phyloP scores from a whole-genome alignment of 2,797 vertebrate genomes.

The Loriculus beryllinus region DNA sequence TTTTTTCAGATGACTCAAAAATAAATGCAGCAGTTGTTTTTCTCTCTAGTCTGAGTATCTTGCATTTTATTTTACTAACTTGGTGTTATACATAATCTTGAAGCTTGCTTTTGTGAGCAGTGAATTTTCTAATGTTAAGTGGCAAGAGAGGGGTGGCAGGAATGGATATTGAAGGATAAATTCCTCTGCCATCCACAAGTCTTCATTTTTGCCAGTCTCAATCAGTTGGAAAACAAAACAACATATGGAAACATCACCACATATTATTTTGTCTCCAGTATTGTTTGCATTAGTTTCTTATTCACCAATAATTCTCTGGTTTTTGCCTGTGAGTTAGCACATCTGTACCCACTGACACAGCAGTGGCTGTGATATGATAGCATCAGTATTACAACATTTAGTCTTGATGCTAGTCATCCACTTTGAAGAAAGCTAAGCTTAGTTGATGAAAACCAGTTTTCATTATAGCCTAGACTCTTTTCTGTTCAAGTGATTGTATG shows the following conservation, averaged over 20 bases:
- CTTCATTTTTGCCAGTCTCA: not conserved
- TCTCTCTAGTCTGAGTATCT: not conserved
- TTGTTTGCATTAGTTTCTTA: not conserved
- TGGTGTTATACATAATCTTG: not conserved
- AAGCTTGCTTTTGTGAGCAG: not conserved
- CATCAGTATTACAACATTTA: not conserved
- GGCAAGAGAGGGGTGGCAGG: not conserved
- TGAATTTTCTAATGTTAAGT: not conserved
- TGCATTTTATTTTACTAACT: not conserved
- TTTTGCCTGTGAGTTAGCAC: not conserved
- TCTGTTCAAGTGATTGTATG: not conserved
- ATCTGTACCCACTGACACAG: not conserved
- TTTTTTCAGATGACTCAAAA: not conserved
- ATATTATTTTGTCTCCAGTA: not conserved
- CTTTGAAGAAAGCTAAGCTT: not conserved
- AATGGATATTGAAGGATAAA: not conserved
- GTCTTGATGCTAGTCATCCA: not conserved
- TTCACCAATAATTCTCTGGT: accelerated
- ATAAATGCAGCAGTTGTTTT: not conserved
- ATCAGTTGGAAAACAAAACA: not conserved
- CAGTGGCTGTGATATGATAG: not conserved
- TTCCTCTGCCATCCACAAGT: not conserved
- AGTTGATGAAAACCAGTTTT: not conserved
- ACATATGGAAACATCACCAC: not conserved
- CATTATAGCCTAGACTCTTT: not conserved